These are phyloP conservation scores for Meandrusa payeni DNA, from an alignment of 2,888 invertebrate species.

Conservation along the genomic window DNA sequence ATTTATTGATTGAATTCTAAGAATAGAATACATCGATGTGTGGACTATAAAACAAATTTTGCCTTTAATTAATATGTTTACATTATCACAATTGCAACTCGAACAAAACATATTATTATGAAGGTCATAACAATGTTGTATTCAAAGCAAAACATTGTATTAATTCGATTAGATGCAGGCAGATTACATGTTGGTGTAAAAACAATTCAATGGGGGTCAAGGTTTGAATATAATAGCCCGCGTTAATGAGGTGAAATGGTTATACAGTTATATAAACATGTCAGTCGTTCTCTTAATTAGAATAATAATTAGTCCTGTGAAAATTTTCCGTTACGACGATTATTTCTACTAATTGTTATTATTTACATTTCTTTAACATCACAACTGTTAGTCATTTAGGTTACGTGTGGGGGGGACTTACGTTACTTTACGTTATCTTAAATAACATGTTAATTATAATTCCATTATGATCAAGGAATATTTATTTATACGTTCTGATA, in stretches of 20 bases:
- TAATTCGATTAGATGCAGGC: conserved; percentile 6
- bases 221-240: neutral
- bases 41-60: too few relatives aligned
- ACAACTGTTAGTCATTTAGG: too few relatives aligned
- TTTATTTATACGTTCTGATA: too few relatives aligned
- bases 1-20: too few relatives aligned
- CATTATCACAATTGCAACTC: neutral
- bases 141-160: neutral
- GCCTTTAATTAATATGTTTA: neutral
- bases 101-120: neutral
- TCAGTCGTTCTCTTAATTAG: neutral
- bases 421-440: too few relatives aligned
- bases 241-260: conserved; percentile 6
- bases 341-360: neutral
- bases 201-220: neutral
- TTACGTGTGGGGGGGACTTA: too few relatives aligned
- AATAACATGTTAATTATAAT: too few relatives aligned
- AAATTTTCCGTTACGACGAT: conserved; percentile 3
- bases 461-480: too few relatives aligned
- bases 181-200: neutral
- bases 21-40: too few relatives aligned
- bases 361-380: too few relatives aligned
- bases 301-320: neutral
- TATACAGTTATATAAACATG: conserved; percentile 6
- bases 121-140: neutral